These are phyloP conservation scores for Meles meles DNA, from an alignment of 2,113 vertebrate species.

Conservation along the genomic window DNA sequence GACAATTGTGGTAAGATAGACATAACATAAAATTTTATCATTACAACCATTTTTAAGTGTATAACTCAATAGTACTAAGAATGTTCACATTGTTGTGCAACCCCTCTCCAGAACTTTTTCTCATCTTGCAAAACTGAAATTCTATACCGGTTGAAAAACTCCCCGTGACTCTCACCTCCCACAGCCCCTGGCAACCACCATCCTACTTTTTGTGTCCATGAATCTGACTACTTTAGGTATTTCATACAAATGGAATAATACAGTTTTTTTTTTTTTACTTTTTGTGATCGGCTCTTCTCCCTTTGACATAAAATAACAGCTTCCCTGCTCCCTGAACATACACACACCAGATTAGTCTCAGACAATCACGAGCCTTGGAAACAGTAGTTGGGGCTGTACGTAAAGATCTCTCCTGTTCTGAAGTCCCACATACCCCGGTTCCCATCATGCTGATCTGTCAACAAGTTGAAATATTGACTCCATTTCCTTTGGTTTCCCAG, in stretches of 20 bases:
- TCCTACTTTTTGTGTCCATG: neutral
- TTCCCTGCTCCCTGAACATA: neutral
- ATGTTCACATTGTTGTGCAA: neutral
- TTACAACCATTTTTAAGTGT: neutral
- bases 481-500: neutral
- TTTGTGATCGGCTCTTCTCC: neutral
- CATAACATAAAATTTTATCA: neutral
- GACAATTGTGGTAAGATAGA: neutral
- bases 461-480: neutral
- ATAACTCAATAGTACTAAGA: neutral
- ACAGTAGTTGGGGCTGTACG: too few species aligned
- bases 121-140: neutral
- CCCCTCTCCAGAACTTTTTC: neutral
- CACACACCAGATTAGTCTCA: neutral
- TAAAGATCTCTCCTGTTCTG: neutral
- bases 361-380: neutral
- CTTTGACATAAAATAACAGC: neutral
- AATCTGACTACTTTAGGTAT: neutral
- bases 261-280: neutral
- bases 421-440: neutral
- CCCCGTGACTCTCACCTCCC: fast-evolving
- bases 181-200: neutral
- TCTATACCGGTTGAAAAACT: neutral
- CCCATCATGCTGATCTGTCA: neutral
- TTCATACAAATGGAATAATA: neutral